phyloP scores from a whole-genome alignment of 2,888 invertebrate species.

The Abrostola tripartita region DNA sequence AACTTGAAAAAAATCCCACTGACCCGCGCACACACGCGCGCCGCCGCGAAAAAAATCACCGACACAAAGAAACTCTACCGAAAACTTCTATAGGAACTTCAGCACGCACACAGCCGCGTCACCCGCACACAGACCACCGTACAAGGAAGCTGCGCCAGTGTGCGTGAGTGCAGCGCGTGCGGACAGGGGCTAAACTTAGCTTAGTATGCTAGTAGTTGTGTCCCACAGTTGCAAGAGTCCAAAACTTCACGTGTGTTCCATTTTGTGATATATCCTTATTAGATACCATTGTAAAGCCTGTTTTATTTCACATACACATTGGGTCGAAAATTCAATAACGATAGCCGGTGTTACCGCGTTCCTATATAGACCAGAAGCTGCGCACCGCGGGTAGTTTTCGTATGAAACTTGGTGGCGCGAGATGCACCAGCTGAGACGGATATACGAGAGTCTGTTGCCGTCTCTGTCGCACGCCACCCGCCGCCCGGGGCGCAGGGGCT shows the following conservation, averaged over 20 bases:
- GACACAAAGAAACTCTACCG: constrained; percentile 88
- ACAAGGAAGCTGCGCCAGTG: constrained; percentile 75
- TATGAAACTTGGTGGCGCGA: constrained; percentile 85
- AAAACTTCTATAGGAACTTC: constrained; percentile 87
- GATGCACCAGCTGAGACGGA: constrained; percentile 77
- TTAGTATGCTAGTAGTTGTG: constrained; percentile 71
- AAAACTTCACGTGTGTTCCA: constrained; percentile 74
- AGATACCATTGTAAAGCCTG: constrained; percentile 15
- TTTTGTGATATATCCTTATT: constrained; percentile 56
- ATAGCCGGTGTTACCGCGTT: constrained; percentile 58
- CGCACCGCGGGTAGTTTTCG: constrained; percentile 87
- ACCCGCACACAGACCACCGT: constrained; percentile 59
- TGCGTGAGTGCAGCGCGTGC: constrained; percentile 78
- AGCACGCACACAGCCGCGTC: constrained; percentile 69
- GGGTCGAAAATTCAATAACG: constrained; percentile 39
- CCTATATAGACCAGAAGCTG: constrained; percentile 59
- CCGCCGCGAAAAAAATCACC: constrained; percentile 86
- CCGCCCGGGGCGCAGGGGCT: constrained; percentile 75
- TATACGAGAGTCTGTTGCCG: constrained; percentile 61
- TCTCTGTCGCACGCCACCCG: constrained; percentile 79
- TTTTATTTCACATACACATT: constrained; percentile 2
- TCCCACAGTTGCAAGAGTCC: constrained; percentile 82
- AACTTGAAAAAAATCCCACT: constrained; percentile 86
- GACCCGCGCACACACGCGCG: constrained; percentile 81
- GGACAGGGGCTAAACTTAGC: constrained; percentile 84